These are phyloP conservation scores for Drosophila mimetica DNA, from an alignment of 2,888 invertebrate species.

Conservation along the genomic window DNA sequence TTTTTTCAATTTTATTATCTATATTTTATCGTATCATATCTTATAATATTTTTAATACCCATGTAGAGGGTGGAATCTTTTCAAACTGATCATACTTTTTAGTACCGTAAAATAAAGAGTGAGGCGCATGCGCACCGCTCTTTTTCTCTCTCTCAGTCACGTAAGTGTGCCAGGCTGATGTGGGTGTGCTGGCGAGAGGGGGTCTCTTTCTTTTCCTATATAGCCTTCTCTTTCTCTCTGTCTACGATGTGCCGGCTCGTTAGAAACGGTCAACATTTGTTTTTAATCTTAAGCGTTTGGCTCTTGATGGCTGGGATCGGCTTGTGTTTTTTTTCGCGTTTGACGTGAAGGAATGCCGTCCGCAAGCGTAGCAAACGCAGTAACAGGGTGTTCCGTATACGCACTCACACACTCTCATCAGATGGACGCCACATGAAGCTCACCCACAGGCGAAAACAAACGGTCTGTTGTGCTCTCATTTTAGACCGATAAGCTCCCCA, in stretches of 20 bases:
- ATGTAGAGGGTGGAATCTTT: too few relatives aligned
- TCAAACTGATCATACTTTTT: neutral
- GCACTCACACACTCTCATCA: conserved; percentile 6
- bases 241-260: conserved; percentile 33
- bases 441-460: conserved; percentile 30
- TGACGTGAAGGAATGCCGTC: conserved; percentile 73
- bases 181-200: conserved; percentile 59
- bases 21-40: too few relatives aligned
- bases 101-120: neutral
- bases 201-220: conserved; percentile 30
- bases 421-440: conserved; percentile 40
- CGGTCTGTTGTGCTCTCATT: conserved; percentile 50
- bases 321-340: conserved; percentile 51
- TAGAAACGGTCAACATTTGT: conserved; percentile 77
- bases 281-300: conserved; percentile 63
- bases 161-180: conserved; percentile 69
- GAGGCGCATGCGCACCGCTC: conserved; percentile 40
- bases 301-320: conserved; percentile 9
- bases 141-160: conserved; percentile 53
- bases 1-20: too few relatives aligned
- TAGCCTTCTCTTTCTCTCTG: conserved; percentile 4
- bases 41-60: too few relatives aligned
- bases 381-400: conserved; percentile 62
- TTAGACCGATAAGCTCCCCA: conserved; percentile 65
- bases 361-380: conserved; percentile 42